Evolutionary conservation across 2,888 invertebrate species (phyloP).

Genomic region (Oasisia sp.): DNA sequence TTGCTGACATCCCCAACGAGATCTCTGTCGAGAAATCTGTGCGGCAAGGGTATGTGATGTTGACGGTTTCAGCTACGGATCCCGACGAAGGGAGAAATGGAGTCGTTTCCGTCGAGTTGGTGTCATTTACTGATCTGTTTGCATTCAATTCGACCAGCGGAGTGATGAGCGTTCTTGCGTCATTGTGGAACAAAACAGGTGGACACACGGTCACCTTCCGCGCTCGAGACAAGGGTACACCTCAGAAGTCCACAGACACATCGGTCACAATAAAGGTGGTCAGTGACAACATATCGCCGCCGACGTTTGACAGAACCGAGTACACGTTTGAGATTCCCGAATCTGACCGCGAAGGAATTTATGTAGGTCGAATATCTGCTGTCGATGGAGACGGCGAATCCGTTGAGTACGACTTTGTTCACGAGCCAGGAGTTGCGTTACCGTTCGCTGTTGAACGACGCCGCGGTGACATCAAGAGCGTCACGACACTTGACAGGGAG

Average conservation of each 20-base stretch:
- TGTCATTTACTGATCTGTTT: constrained; percentile 18
- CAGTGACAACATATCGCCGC: constrained; percentile 22
- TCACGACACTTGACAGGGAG: constrained; percentile 18
- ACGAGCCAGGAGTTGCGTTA: background rate
- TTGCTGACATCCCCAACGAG: constrained; percentile 7
- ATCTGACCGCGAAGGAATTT: background rate
- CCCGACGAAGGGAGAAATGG: constrained; percentile 29
- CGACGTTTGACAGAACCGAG: constrained; percentile 13
- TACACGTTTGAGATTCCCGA: constrained; percentile 28
- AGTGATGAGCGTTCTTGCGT: background rate
- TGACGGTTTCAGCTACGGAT: constrained; percentile 22
- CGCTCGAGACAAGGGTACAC: constrained; percentile 29
- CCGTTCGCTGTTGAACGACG: constrained; percentile 28
- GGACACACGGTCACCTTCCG: background rate
- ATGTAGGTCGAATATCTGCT: constrained; percentile 24
- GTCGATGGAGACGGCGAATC: constrained; percentile 24
- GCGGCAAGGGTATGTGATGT: constrained; percentile 19
- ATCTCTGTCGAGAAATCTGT: constrained; percentile 23
- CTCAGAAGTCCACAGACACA: background rate
- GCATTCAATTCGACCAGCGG: constrained; percentile 23
- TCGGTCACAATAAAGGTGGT: constrained; percentile 24
- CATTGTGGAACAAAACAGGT: constrained; percentile 21
- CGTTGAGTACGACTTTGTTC: constrained; percentile 18
- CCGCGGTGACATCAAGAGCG: constrained; percentile 22
- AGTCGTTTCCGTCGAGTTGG: background rate